Percentiles rank a stretch among this genome's conserved stretches.
Conservation (phyloP, 2,888 invertebrate genomes). For the Hypolimnas misippus region DNA sequence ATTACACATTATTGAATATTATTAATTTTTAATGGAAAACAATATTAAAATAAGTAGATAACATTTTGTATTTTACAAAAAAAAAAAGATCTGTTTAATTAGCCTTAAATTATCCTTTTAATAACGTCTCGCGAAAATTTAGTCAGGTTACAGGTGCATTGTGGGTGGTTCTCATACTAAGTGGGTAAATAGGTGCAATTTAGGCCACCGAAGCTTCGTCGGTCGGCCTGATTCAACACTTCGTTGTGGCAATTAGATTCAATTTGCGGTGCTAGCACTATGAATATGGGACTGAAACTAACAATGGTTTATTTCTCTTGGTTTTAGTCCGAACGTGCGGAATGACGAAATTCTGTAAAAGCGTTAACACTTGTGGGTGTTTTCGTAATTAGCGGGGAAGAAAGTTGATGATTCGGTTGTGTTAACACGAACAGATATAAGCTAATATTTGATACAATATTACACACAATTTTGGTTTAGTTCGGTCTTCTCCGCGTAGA, state of each 20-base stretch:
- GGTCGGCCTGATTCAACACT: constrained; percentile 80
- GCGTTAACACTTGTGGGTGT: constrained; percentile 38
- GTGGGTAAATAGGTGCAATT: constrained; percentile 80
- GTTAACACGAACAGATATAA: not conserved
- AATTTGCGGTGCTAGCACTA: constrained; percentile 73
- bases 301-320: constrained; percentile 71
- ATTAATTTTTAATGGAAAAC: not conserved
- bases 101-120: not conserved
- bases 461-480: not conserved
- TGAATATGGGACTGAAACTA: constrained; percentile 65
- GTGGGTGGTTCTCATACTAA: constrained; percentile 74
- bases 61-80: too few relatives aligned
- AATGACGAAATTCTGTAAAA: constrained; percentile 42
- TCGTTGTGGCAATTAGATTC: constrained; percentile 82
- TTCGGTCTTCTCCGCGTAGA: not conserved
- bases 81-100: too few relatives aligned
- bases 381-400: constrained; percentile 41
- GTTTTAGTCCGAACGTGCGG: constrained; percentile 51
- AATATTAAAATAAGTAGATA: not conserved
- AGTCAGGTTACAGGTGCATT: constrained; percentile 71
- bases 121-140: not conserved
- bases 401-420: constrained; percentile 18
- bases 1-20: constrained; percentile 14
- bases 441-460: constrained; percentile 1
- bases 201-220: constrained; percentile 64